These are phyloP conservation scores for Loxodonta africana DNA, from an alignment of 2,113 vertebrate genomes.

Conservation along the genomic window DNA sequence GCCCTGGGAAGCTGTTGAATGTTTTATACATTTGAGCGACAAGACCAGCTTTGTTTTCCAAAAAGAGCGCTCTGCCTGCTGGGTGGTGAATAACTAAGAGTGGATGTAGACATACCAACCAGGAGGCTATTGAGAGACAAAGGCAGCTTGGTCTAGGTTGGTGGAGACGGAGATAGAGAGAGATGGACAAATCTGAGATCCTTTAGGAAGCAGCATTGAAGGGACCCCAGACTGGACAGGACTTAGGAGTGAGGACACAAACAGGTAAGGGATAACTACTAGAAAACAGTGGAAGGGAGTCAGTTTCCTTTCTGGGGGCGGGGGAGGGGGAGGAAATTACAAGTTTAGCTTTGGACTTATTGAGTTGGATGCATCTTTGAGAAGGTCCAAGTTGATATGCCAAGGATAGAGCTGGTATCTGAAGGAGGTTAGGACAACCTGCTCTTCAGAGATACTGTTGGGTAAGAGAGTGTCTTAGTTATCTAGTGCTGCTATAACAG, in stretches of 20 bases:
- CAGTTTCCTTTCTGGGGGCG: too few species aligned
- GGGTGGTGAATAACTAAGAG: background rate
- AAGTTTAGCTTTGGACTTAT: background rate
- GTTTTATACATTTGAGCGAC: background rate
- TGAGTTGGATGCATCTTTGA: background rate
- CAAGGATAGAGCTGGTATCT: background rate
- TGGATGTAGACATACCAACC: background rate
- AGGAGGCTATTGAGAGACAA: background rate
- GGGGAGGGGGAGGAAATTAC: too few species aligned
- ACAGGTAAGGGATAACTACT: background rate
- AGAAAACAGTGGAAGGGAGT: background rate
- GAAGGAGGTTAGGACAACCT: background rate
- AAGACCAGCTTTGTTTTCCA: background rate
- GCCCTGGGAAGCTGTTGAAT: background rate
- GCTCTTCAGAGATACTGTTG: too few species aligned
- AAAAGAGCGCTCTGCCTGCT: background rate
- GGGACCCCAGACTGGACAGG: background rate
- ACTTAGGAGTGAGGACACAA: background rate
- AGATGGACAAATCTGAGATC: background rate
- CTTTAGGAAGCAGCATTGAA: background rate
- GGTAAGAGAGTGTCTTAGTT: too few species aligned
- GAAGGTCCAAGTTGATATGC: background rate
- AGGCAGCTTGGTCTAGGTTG: background rate
- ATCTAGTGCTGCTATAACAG: too few species aligned
- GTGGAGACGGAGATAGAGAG: too few species aligned